Evolutionary conservation across 2,113 vertebrate species (phyloP), one percentile per base, ranked within the genome.

Genomic region (Blennius ocellaris): DNA sequence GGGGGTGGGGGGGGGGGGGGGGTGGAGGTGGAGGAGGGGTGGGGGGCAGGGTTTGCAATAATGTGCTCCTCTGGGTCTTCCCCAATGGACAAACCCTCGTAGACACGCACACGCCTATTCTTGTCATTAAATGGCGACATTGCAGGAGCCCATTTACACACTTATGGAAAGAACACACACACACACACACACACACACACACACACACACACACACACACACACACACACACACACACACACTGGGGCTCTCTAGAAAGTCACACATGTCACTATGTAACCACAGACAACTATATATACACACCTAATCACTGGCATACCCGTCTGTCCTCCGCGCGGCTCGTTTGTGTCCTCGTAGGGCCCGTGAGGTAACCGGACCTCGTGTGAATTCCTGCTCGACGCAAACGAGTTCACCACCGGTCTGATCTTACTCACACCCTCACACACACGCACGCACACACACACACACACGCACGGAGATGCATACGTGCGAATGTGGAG

Each of bases 301-400:
- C 88, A 73, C 78, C 76, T 77, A 83, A 85, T 85, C 79, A 87
- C 80, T 57, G 36, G 2, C 70, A 70, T 76, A 56, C 79, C 74
- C 68, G 38, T 85, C 81, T 78, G 73, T 86, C 84, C 50, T 79
- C 55, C 63, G 59, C 73, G 52, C 58, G n/a, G 65, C 75, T 78
- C 47, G 16, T 78, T 72, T 70, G 66, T 81, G 80, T 78, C 89
- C 82, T 86, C 87, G 49, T 50, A 81, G 76, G 76, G 73, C 77
- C 60, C 3, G 71, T 7, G 15, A 41, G 15, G 90, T 88, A 93
- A 92, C 87, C 55, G 61, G 86, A 93, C 84, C 90, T 89, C 56
- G 86, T 91, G 92, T 92, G 90, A 93, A 93, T 92, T 92, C 90
- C 62, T 82, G 72, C 56, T 87, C 75, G 21, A 84, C 68, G 79